Percentiles rank a stretch among this genome's conserved stretches.
phyloP scores from a whole-genome alignment of 2,113 vertebrate genomes.

The Uria aalge region DNA sequence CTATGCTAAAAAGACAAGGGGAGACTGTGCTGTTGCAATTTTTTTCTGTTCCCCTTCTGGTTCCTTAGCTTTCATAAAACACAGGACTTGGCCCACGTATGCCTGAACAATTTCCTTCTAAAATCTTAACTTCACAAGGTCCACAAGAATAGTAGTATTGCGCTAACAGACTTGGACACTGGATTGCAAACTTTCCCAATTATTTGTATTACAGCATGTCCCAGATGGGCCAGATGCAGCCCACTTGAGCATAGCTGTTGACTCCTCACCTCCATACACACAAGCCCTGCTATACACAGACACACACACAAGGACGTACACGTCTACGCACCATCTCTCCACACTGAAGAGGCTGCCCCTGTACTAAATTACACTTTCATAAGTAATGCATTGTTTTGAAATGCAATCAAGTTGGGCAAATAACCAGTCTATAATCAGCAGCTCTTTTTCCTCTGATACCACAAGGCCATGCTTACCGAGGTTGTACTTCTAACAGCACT shows the following conservation, averaged over 20 bases:
- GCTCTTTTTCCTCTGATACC: background rate
- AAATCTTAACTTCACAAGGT: background rate
- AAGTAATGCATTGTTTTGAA: background rate
- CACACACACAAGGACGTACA: fast-evolving
- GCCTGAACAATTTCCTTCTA: background rate
- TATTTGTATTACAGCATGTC: background rate
- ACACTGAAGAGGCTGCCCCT: background rate
- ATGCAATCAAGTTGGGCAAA: background rate
- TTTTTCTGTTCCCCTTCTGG: background rate
- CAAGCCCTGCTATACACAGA: background rate
- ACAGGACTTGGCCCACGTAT: background rate
- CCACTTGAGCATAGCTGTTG: background rate
- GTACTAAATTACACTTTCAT: background rate
- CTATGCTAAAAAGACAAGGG: background rate
- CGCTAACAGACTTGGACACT: background rate
- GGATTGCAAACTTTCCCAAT: background rate
- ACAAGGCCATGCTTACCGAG: background rate
- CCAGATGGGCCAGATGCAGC: background rate
- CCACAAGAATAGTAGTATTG: background rate
- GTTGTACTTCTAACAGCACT: background rate
- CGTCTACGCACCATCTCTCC: background rate
- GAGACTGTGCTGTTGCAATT: background rate
- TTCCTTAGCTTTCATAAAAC: background rate
- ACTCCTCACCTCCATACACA: background rate
- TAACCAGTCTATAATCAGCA: background rate